These are phyloP conservation scores for Hippoglossus hippoglossus DNA, from an alignment of 2,797 vertebrate genomes.

Conservation along the genomic window DNA sequence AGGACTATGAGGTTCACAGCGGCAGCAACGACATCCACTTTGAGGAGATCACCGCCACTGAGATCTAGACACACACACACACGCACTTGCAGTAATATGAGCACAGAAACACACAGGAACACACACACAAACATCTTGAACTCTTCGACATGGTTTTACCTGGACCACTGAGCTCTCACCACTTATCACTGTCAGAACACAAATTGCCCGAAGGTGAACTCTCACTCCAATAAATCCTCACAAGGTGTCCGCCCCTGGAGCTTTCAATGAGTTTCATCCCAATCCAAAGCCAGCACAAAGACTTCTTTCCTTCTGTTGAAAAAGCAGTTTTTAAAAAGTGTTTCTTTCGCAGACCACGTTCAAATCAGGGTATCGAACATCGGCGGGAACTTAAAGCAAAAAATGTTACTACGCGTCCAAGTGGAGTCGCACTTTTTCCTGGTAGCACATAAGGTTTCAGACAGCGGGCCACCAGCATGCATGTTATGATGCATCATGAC, in stretches of 20 bases:
- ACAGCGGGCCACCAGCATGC: slow-evolving; percentile 63
- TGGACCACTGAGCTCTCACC: slow-evolving; percentile 57
- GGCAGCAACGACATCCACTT: slow-evolving; percentile 93
- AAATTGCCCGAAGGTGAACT: slow-evolving; percentile 64
- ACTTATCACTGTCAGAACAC: slow-evolving; percentile 56
- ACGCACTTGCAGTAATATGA: slow-evolving; percentile 14
- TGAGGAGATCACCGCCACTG: slow-evolving; percentile 87
- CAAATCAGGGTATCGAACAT: slow-evolving; percentile 76
- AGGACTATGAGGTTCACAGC: slow-evolving; percentile 90
- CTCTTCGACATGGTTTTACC: slow-evolving; percentile 50
- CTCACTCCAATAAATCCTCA: slow-evolving; percentile 42
- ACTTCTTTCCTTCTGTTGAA: slow-evolving; percentile 49
- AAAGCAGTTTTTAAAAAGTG: slow-evolving; percentile 27
- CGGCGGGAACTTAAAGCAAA: slow-evolving; percentile 54
- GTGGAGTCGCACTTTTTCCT: slow-evolving; percentile 32
- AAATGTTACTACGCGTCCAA: slow-evolving; percentile 20
- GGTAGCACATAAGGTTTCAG: slow-evolving; percentile 46
- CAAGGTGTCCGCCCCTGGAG: slow-evolving; percentile 14
- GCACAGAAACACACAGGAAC: slow-evolving; percentile 43
- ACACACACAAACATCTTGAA: slow-evolving; percentile 40
- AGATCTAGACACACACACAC: slow-evolving; percentile 74
- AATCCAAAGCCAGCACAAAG: slow-evolving; percentile 77
- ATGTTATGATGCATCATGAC: slow-evolving; percentile 35
- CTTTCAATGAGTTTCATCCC: slow-evolving; percentile 53
- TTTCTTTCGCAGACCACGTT: slow-evolving; percentile 47